Evolutionary conservation across 2,113 vertebrate species (phyloP), one percentile per base, ranked within the genome.

Genomic region (Gobiocypris rarus): DNA sequence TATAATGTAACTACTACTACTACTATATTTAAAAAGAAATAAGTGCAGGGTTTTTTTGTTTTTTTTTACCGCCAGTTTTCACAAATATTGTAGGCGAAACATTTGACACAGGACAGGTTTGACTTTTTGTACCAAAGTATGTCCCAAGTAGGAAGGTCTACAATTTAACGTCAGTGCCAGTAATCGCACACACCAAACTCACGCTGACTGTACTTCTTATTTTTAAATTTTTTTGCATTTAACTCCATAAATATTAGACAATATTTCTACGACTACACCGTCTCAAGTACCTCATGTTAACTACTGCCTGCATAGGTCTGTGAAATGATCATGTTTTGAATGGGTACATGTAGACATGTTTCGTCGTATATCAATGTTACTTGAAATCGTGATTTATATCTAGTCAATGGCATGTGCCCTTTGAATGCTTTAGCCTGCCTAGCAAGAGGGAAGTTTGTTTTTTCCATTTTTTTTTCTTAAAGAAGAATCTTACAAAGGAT

Each of bases 281-380:
- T 96, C 95, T 94, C 94, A 94, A 95, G 96, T 96, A 96, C 96
- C 96, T 96, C 95, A 95, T 95, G 96, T 95, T 94, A 92, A 94
- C 96, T 92, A 91, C 95, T 96, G 96, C 96, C 95, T 97, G 96
- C 96, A 94, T 95, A 93, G 94, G 96, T 97, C 96, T 96, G 96
- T 97, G 96, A 96, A 96, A 94, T 95, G 94, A 95, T 96, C 96
- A 91, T 95, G 95, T 96, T 97, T 94, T 91, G 95, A 96, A 95
- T 96, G 96, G 96, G 95, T 96, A 96, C 95, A 95, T 93, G 95
- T 98, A 96, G 96, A 97, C 95, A 91, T 87, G 92, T 96, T 94
- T 94, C 92, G 91, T 98, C 95, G 96, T 97, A 95, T 97, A 95
- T 98, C 96, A 97, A 96, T 98, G 97, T 98, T 98, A 98, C 97